phyloP scores from a whole-genome alignment of 64 coral and sea anemone species.

The Montipora foliosa region DNA sequence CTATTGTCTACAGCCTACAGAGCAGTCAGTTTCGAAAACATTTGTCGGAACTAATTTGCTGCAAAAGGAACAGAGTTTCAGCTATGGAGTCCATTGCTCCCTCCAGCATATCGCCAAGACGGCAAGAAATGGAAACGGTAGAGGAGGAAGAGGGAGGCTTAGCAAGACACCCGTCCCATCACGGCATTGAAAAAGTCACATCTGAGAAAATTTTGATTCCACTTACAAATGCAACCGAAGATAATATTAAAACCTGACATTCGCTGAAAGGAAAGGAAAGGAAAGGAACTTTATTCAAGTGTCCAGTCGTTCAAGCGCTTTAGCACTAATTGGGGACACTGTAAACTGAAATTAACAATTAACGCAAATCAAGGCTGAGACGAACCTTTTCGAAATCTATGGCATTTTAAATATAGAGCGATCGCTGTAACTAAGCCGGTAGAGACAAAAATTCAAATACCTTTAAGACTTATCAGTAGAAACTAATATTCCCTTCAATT shows the following conservation, averaged over 20 bases:
- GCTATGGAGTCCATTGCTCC: not conserved
- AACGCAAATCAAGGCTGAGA: too few relatives aligned
- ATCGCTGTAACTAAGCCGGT: too few relatives aligned
- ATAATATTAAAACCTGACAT: not conserved
- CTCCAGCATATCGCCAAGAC: not conserved
- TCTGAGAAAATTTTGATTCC: not conserved
- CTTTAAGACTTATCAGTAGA: too few relatives aligned
- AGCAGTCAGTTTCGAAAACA: conserved; percentile 63
- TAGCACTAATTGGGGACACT: too few relatives aligned
- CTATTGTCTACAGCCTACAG: conserved; percentile 64
- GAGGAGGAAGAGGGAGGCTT: not conserved
- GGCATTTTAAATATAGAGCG: too few relatives aligned
- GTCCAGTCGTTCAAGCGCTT: too few relatives aligned
- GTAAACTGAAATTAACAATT: too few relatives aligned
- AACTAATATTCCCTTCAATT: too few relatives aligned
- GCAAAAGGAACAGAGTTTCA: not conserved
- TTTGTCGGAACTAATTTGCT: conserved; percentile 38
- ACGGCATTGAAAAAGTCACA: not conserved
- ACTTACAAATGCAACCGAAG: not conserved
- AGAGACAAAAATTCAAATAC: too few relatives aligned
- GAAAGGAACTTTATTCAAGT: too few relatives aligned
- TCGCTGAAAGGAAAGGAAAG: too few relatives aligned
- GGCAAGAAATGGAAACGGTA: not conserved
- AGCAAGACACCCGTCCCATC: not conserved
- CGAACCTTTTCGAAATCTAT: too few relatives aligned